phyloP scores from a whole-genome alignment of 2,797 vertebrate species.

The Chaetodon trifasciatus region DNA sequence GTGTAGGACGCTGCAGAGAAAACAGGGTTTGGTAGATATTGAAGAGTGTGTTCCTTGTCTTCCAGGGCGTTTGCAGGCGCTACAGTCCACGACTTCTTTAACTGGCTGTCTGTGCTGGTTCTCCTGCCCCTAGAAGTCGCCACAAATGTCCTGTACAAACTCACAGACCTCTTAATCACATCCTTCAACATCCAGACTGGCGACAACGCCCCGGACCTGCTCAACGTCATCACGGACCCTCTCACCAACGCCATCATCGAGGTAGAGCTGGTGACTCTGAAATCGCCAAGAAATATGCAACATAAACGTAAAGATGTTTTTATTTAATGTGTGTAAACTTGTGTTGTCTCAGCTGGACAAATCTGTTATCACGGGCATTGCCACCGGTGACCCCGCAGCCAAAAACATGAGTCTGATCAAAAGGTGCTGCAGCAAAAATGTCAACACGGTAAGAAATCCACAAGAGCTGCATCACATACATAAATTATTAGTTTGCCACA shows the following conservation, averaged over 20 bases:
- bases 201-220: conserved; percentile 92
- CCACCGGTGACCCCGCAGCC: conserved; percentile 84
- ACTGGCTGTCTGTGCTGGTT: conserved; percentile 95
- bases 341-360: conserved; percentile 90
- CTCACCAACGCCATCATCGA: conserved; percentile 94
- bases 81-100: conserved; percentile 98
- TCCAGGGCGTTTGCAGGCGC: conserved; percentile 95
- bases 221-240: conserved; percentile 97
- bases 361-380: conserved; percentile 90
- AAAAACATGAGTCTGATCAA: conserved; percentile 94
- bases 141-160: conserved; percentile 88
- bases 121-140: conserved; percentile 92
- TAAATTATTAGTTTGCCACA: conserved; percentile 35
- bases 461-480: conserved; percentile 25
- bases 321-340: background rate
- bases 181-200: conserved; percentile 92
- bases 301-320: no score
- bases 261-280: conserved; percentile 78
- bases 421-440: conserved; percentile 89
- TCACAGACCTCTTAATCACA: conserved; percentile 88
- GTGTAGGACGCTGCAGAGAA: background rate
- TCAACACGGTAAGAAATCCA: conserved; percentile 83
- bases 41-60: background rate
- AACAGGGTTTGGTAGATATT: background rate
- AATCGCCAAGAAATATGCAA: no score